Evolutionary conservation across 2,888 invertebrate genomes (phyloP).

Genomic region (Synanthedon vespiformis): DNA sequence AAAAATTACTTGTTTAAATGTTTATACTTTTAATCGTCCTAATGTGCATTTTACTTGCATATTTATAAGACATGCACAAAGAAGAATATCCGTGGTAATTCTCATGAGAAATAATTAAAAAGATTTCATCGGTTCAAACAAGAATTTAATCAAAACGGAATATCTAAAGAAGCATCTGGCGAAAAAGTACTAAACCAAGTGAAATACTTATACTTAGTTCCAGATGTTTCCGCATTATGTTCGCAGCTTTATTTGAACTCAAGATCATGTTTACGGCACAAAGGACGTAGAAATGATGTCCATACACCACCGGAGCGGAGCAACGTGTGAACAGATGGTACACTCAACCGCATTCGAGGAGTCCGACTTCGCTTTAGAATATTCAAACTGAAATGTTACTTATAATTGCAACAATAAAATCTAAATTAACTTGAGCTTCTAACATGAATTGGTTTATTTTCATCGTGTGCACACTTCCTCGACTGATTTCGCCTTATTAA

Average conservation of each 20-base stretch:
- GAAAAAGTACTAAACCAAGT: no score
- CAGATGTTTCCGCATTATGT: constrained; percentile 1
- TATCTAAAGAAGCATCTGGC: no score
- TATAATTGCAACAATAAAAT: not conserved
- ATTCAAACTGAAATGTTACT: not conserved
- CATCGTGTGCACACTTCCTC: not conserved
- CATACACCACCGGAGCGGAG: constrained; percentile 17
- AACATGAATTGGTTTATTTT: not conserved
- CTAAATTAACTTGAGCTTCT: not conserved
- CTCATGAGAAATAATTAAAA: no score
- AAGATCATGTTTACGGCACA: constrained; percentile 35
- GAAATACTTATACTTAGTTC: no score
- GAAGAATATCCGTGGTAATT: no score
- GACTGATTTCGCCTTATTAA: not conserved
- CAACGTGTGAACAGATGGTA: constrained; percentile 24
- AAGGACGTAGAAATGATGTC: constrained; percentile 33
- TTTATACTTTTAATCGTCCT: no score
- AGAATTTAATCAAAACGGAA: no score
- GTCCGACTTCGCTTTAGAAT: not conserved
- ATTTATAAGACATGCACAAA: no score
- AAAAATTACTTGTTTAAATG: no score
- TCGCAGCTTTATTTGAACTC: constrained; percentile 17
- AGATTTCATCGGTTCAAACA: no score
- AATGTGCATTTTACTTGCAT: no score
- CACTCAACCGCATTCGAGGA: constrained; percentile 23